Base-by-base conservation (phyloP, 23 tunicate species). In the Trididemnum nubilum region DNA sequence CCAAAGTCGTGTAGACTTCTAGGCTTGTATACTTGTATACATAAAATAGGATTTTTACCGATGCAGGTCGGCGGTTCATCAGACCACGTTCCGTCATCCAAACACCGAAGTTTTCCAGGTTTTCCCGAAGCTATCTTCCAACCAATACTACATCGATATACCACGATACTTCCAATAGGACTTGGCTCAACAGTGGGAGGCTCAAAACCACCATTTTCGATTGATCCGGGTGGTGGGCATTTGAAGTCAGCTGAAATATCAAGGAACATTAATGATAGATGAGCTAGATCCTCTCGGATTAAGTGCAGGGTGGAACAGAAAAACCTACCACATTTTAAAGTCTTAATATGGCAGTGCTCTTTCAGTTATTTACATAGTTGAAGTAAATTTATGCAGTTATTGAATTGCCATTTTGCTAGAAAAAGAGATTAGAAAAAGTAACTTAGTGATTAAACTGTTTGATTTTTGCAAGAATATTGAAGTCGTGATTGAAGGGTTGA, bases 81-180 rank as follows among this genome's bases (percentile, higher is more conserved):
- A 2, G 89, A 77, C 83, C 83, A 85, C 33, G 32, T 57, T 9
- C 89, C 83, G 33, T 37, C 64, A 35, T 85, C 83, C 51, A 33
- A 51, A 36, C 89, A 85, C 29, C 9, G 36, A 9, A 77, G 2
- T 51, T 18, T 2, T 15, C 7, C 21, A 3, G 18, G 27, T 3
- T 38, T 44, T 3, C 26, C 66, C 4, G 66, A 18, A 5, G 2
- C 18, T 31, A 77, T 2, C 31, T 51, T 29, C 36, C 38, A 77
- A 2, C 81, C 81, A 27, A 36, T 2, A 9, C 54, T 54, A 51
- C 81, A 77, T 2, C 19, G 15, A 26, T 77, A 77, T 3, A 2
- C 3, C 4, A 77, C 67, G 1, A 37, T 31, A 33, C 66, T 51
- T 52, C 81, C 66, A 12, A 54, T 25, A 3, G 67, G 81, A 2